Base-by-base conservation (phyloP, 2,797 vertebrate species). In the Paramormyrops hopkinsi region DNA sequence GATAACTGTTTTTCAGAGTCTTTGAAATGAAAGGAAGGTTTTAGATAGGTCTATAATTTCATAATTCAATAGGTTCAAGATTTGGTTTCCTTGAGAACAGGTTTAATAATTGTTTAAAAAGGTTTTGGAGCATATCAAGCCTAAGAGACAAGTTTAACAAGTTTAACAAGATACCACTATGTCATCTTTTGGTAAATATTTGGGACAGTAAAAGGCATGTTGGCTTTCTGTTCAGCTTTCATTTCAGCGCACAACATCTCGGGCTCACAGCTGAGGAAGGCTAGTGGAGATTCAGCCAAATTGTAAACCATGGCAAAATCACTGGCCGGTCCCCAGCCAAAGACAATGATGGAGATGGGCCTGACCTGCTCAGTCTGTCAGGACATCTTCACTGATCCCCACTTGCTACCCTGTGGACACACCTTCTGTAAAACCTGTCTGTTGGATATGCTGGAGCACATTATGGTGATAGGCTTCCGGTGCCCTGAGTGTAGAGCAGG, bases 341-440 rank as follows among this genome's bases (percentile, higher is more conserved):
- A 89, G 17, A 84, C 2, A 12, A 88, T 59, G 25, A 86, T 95
- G 0, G 92, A 91, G 83, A 91, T 91, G 59, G 65, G 94, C 91
- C 90, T 95, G 17, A 94, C 83, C 2, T 95, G 94, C 85, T 91
- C 94, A 0, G 93, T 95, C 89, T 95, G 95, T 59, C 93, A 89
- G 41, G 94, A 95, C 88, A 92, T 94, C 88, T 94, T 94, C 46
- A 91, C 44, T 3, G 93, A 94, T 4, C 95, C 94, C 0, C 93
- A 90, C 17, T 94, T 94, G 91, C 93, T 96, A 79, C 92, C 93
- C 73, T 95, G 94, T 50, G 94, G 95, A 25, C 95, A 95, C 93
- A 94, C 92, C 90, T 17, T 95, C 88, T 96, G 94, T 50, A 29
- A 88, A 89, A 2, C 0, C 4, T 95, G 95, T 85, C 65, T 94